Evolutionary conservation across 2,113 vertebrate genomes (phyloP).

Genomic region (Sporophila hypoxantha): DNA sequence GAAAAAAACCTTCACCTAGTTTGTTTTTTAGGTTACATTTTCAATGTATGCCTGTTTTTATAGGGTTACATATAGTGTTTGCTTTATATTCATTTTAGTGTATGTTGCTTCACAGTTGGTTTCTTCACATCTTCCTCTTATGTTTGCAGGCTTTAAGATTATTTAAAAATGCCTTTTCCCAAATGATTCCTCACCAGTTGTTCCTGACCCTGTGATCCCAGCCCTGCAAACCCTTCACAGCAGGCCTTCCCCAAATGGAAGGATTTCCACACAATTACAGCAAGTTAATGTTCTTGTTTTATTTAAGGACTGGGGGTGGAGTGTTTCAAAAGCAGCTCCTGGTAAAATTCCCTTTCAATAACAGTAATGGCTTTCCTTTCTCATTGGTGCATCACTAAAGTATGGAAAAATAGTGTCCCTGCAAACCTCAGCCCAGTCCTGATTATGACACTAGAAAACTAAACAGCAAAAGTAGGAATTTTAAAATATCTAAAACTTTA

Average conservation of each 20-base stretch:
- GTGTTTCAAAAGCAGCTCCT: not conserved
- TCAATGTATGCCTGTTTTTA: no score
- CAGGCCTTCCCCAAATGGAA: not conserved
- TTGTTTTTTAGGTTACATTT: no score
- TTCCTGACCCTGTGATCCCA: not conserved
- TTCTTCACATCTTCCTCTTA: not conserved
- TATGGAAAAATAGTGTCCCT: not conserved
- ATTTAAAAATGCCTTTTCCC: not conserved
- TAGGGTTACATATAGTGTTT: fast-evolving
- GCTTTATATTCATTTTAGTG: fast-evolving
- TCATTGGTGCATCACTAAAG: not conserved
- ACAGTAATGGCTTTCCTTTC: not conserved
- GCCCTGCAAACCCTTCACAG: not conserved
- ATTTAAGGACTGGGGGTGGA: not conserved
- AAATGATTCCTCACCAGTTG: not conserved
- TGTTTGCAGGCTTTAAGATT: not conserved
- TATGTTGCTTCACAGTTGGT: not conserved
- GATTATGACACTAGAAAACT: not conserved
- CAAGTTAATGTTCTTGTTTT: not conserved
- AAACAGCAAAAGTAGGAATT: not conserved
- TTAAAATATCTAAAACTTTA: not conserved
- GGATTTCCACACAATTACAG: not conserved
- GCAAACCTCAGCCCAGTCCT: not conserved
- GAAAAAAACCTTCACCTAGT: not conserved
- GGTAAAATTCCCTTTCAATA: not conserved